Evolutionary conservation across 2,888 invertebrate species (phyloP), one percentile per base, ranked within the genome.

Genomic region (Dendrolimus houi): DNA sequence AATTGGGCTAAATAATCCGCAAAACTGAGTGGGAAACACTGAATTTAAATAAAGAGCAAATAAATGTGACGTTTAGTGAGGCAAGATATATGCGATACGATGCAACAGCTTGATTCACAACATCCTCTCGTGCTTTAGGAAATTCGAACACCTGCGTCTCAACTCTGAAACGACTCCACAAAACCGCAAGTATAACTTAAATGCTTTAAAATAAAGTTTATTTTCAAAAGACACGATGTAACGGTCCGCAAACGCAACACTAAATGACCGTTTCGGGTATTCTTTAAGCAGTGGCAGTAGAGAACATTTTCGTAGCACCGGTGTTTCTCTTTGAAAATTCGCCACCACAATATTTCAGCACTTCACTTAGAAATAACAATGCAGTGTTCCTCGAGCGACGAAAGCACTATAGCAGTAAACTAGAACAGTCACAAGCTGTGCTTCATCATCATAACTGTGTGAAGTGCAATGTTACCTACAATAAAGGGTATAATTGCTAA

Each of bases 341-440:
- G 71, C 72, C 74, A 72, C 75, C 69, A 77, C 81, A 81, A 87
- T 88, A 87, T 87, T 85, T 87, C 83, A 87, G 77, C 81, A 77
- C 83, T 84, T 74, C 70, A 69, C 75, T 78, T 74, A 84, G 86
- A 87, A 87, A 87, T 85, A 87, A 88, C 87, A 87, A 85, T 85
- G 82, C 81, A 72, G 66, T 71, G 74, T 74, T 47, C 47, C 47
- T 75, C 72, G 73, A 74, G 73, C 70, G 73, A 69, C 74, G 77
- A 83, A 77, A 81, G 83, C 80, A 80, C 81, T 83, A 77, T 75
- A 72, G 74, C 72, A 68, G 72, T 75, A 77, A 82, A 84, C 79
- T 80, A 77, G 75, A 76, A 73, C 73, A 74, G 3, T 69, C 74
- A 72, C 68, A 72, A 75, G 81, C 77, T 73, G 81, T 83, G 70